phyloP scores from a whole-genome alignment of 2,888 invertebrate species.

The Eulithis testata region DNA sequence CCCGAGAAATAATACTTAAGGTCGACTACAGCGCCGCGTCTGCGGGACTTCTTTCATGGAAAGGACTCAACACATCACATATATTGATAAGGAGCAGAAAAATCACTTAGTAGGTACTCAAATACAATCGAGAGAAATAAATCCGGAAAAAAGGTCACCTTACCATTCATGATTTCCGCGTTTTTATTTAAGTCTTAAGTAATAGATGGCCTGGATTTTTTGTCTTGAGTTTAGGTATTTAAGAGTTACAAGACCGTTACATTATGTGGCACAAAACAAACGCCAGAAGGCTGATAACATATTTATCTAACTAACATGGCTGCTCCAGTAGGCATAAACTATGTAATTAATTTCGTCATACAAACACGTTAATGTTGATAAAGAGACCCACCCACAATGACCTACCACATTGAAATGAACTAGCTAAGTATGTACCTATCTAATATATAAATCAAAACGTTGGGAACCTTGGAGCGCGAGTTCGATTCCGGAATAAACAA shows the following conservation, averaged over 20 bases:
- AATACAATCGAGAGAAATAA: no score
- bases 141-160: no score
- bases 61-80: no score
- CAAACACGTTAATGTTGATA: constrained; percentile 13
- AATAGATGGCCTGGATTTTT: no score
- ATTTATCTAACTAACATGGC: constrained; percentile 11
- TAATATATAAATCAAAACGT: constrained; percentile 17
- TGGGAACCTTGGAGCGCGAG: constrained; percentile 7
- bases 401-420: constrained; percentile 19
- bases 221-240: neutral
- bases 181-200: no score
- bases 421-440: neutral
- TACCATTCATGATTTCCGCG: no score
- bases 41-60: no score
- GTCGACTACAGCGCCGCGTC: no score
- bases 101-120: no score
- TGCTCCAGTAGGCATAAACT: constrained; percentile 8
- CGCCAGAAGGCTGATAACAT: neutral
- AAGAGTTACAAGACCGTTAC: neutral
- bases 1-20: no score
- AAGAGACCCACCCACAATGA: constrained; percentile 22
- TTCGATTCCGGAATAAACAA: constrained; percentile 17
- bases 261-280: constrained; percentile 5
- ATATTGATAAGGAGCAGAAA: no score
- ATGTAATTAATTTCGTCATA: constrained; percentile 20